Evolutionary conservation across 2,113 vertebrate genomes (phyloP), one percentile per base, ranked within the genome.

Genomic region (Malurus alboscapulatus): DNA sequence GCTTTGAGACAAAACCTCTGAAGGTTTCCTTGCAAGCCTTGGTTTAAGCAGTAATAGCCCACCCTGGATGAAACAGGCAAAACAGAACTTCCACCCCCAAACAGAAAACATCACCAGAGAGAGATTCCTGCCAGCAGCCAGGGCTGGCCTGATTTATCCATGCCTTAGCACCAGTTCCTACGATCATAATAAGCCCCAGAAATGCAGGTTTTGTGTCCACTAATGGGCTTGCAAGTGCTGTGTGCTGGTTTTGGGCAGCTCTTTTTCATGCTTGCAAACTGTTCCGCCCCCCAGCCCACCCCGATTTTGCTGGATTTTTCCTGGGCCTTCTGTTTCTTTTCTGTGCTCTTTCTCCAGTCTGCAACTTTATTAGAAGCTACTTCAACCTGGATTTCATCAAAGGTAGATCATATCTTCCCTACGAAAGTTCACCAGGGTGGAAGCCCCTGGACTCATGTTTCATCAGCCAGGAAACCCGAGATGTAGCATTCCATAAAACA

Each of bases 351-450:
- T 51, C 83, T 84, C 51, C 40, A 54, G n/a, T 48, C 50, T 74
- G 67, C 36, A 71, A 7, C 30, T 20, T 78, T 71, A 81, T 63
- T 74, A 74, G 68, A 83, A 78, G 26, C 44, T 67, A 48, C 67
- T 94, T 90, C 51, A 74, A 40, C 44, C 54, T 44, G 66, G 50
- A 83, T 88, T 93, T 90, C 79, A 92, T 77, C 55, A 77, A 69
- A 84, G 36, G 59, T 40, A 82, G 69, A 63, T 45, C 17, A 53
- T 32, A 8, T 10, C 58, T 71, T 81, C 32, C 38, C 66, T 47
- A 62, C 8, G 26, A 74, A 83, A 84, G 62, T 51, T 77, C 55
- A 77, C 53, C 77, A 48, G 1, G 3, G 15, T 59, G 44, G 59
- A 95, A 88, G 48, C 30, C 51, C n/a, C 14, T 17, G 27, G 51